Conservation (phyloP, 2,888 invertebrate genomes). For the Drosophila affinis region DNA sequence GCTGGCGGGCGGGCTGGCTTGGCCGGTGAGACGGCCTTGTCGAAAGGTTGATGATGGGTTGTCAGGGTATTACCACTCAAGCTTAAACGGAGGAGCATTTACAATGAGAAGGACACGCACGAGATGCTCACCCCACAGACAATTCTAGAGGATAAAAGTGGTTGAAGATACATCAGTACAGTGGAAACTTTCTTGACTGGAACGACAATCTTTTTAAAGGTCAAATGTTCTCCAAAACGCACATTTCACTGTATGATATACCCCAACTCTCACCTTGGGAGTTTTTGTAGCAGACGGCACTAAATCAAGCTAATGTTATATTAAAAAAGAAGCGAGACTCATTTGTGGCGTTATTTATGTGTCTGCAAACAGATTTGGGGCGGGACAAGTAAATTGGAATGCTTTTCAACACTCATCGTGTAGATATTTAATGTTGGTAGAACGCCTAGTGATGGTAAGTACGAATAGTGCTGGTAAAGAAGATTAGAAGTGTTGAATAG, state of each 20-base stretch:
- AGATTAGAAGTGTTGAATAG: not conserved
- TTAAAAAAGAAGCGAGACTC: conserved; percentile 42
- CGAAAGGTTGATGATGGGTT: conserved; percentile 30
- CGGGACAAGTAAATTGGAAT: not conserved
- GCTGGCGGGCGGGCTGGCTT: no score
- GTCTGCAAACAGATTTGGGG: conserved; percentile 33
- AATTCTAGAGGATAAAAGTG: not conserved
- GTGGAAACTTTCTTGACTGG: not conserved
- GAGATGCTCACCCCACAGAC: not conserved
- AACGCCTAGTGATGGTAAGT: not conserved
- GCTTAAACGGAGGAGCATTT: conserved; percentile 12
- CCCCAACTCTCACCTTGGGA: not conserved
- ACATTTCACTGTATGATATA: no score
- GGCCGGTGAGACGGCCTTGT: conserved; percentile 42
- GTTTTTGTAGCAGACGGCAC: conserved; percentile 46
- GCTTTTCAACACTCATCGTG: conserved; percentile 1
- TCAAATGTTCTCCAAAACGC: no score
- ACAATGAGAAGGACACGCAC: conserved; percentile 19
- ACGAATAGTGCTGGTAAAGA: no score
- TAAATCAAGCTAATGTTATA: conserved; percentile 67
- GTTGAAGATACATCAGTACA: not conserved
- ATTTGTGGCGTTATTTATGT: conserved; percentile 56
- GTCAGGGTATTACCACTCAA: conserved; percentile 9
- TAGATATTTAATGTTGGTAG: no score
- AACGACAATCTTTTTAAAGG: not conserved